These are phyloP conservation scores for Microtus richardsoni DNA, from an alignment of 2,113 vertebrate genomes.

Conservation along the genomic window DNA sequence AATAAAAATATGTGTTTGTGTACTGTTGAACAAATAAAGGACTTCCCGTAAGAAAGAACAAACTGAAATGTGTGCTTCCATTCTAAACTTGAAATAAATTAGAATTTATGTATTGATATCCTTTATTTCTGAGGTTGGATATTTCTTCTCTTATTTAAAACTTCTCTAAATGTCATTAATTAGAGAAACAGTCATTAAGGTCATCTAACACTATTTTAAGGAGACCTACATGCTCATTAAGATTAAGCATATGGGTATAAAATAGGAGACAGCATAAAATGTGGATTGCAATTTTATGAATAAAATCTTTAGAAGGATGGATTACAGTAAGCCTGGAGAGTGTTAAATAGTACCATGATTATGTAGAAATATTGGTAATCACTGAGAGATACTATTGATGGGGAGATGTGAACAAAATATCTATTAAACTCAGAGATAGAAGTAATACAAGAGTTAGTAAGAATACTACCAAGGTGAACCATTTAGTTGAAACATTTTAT, in stretches of 20 bases:
- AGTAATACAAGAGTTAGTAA: neutral
- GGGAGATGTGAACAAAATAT: neutral
- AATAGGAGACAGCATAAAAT: neutral
- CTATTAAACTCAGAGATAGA: neutral
- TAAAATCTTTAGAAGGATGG: neutral
- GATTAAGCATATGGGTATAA: neutral
- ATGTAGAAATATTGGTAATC: neutral
- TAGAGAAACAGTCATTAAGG: neutral
- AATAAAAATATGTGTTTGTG: neutral
- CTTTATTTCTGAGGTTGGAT: neutral
- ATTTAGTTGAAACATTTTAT: neutral
- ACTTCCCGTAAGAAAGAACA: neutral
- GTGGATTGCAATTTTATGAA: neutral
- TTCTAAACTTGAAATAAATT: slow-evolving; percentile 19
- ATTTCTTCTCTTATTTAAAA: neutral
- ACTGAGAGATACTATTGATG: neutral
- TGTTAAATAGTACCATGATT: neutral
- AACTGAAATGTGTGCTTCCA: neutral
- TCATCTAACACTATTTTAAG: neutral
- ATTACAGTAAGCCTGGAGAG: neutral
- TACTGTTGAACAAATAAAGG: neutral
- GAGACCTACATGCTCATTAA: neutral
- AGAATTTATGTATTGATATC: neutral
- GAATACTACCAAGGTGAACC: neutral
- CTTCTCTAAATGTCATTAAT: neutral